A percentile compares a stretch with the other conserved stretches of the same genome.
Conservation (phyloP, 2,888 invertebrate genomes). For the Drosophila falleni region DNA sequence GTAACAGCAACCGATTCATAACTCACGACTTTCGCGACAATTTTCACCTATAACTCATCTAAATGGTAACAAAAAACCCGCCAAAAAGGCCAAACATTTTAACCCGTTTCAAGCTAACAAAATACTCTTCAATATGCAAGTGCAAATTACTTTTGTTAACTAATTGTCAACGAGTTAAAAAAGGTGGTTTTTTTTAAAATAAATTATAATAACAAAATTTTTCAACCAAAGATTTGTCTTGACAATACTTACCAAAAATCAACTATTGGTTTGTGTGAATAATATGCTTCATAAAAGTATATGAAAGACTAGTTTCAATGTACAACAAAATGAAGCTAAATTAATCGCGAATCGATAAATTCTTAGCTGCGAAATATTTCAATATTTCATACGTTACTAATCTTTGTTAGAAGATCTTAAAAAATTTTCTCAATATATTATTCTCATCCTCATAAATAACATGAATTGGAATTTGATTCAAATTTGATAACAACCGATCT, state of each 20-base stretch:
- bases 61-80: conserved; percentile 70
- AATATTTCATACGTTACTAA: too few relatives aligned
- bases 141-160: conserved; percentile 29
- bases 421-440: neutral
- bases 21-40: conserved; percentile 80
- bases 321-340: too few relatives aligned
- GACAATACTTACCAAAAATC: neutral
- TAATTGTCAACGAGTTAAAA: neutral
- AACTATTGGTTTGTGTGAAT: neutral
- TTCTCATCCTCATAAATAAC: neutral
- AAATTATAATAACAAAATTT: neutral
- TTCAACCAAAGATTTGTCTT: conserved; percentile 2
- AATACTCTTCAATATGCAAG: conserved; percentile 28
- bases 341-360: neutral
- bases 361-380: too few relatives aligned
- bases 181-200: too few relatives aligned
- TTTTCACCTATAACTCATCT: conserved; percentile 79
- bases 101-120: conserved; percentile 52
- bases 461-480: neutral
- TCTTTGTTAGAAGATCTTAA: too few relatives aligned
- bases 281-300: neutral
- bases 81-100: conserved; percentile 38
- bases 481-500: neutral
- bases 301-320: neutral
- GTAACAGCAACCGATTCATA: conserved; percentile 64